A percentile compares a stretch with the other conserved stretches of the same genome.
phyloP scores from a whole-genome alignment of 2,113 vertebrate genomes.

The Neotoma lepida region DNA sequence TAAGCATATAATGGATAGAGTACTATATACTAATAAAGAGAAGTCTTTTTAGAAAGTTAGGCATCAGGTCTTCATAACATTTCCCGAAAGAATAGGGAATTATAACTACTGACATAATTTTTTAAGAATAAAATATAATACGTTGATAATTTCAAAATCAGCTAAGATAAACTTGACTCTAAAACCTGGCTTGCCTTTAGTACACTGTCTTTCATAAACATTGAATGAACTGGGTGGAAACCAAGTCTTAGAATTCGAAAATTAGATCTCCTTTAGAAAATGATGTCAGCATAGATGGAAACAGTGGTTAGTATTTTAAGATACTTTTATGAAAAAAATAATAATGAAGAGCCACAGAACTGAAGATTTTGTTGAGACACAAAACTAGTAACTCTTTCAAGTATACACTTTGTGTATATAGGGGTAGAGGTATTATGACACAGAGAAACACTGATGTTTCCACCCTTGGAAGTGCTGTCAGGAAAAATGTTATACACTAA shows the following conservation, averaged over 20 bases:
- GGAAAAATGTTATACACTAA: not conserved
- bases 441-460: too few relatives aligned
- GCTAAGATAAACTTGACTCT: not conserved
- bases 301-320: not conserved
- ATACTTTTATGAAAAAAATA: not conserved
- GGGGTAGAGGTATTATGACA: not conserved
- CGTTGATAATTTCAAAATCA: not conserved
- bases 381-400: not conserved
- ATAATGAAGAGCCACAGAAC: not conserved
- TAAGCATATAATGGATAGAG: not conserved
- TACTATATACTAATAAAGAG: not conserved
- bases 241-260: not conserved
- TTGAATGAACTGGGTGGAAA: not conserved
- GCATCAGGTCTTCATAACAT: not conserved
- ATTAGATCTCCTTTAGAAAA: not conserved
- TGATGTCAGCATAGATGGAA: not conserved
- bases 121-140: not conserved
- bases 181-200: not conserved
- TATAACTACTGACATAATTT: not conserved
- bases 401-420: rapidly evolving
- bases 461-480: not conserved
- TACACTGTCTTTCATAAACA: not conserved
- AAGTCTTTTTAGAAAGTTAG: not conserved
- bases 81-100: not conserved
- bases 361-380: not conserved